Percentiles rank a stretch among this genome's conserved stretches.
Conservation (phyloP, 2,797 vertebrate genomes). For the Acanthis flammea region DNA sequence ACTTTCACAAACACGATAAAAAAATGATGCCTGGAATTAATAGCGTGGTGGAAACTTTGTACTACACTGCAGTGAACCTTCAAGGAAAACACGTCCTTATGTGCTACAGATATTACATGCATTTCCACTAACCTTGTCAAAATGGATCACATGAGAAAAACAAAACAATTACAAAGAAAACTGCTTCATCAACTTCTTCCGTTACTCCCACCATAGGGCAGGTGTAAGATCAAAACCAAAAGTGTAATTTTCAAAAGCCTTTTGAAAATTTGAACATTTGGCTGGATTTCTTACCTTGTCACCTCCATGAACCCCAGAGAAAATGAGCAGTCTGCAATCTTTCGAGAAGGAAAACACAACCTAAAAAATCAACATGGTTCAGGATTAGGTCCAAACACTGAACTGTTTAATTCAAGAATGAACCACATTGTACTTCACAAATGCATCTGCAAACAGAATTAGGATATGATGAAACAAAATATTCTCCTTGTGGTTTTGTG, state of each 20-base stretch:
- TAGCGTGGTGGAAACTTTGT: constrained; percentile 47
- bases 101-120: neutral
- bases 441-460: constrained; percentile 18
- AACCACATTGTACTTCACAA: neutral
- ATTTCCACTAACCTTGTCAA: constrained; percentile 50
- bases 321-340: neutral
- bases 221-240: constrained; percentile 35
- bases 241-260: neutral
- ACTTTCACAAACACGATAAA: constrained; percentile 54
- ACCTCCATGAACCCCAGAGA: neutral
- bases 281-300: constrained; percentile 4
- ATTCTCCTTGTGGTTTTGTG: constrained; percentile 28
- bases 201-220: neutral
- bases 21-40: constrained; percentile 52
- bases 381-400: neutral
- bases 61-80: constrained; percentile 14
- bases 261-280: neutral
- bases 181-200: constrained; percentile 33
- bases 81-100: constrained; percentile 53
- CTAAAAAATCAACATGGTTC: neutral
- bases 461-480: constrained; percentile 38
- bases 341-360: neutral
- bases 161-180: constrained; percentile 35
- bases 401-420: neutral
- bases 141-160: neutral